These are phyloP conservation scores for Pseudorectes ferrugineus DNA, from an alignment of 2,113 vertebrate species.

Conservation along the genomic window DNA sequence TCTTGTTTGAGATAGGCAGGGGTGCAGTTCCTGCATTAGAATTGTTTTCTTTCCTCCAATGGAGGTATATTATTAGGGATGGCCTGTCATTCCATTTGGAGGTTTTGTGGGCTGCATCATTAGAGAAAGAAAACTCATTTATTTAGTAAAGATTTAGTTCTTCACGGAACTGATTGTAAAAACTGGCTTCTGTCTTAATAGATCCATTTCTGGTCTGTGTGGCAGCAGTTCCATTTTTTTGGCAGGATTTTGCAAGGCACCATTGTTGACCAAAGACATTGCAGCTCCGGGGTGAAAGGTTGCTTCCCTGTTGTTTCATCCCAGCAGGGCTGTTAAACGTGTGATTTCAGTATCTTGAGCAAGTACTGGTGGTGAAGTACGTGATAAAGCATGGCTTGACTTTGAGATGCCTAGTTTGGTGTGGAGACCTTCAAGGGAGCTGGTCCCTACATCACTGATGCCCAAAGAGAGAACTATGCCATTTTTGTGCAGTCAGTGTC, in stretches of 20 bases:
- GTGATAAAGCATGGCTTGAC: neutral
- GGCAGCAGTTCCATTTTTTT: neutral
- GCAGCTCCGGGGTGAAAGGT: neutral
- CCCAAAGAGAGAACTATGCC: neutral
- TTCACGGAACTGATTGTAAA: neutral
- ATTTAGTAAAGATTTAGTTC: neutral
- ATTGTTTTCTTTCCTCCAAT: neutral
- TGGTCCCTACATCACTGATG: neutral
- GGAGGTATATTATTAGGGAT: neutral
- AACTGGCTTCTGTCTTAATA: neutral
- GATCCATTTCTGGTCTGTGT: neutral
- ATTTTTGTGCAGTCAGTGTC: neutral
- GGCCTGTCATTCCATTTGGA: neutral
- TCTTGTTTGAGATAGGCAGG: neutral
- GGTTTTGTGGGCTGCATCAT: neutral
- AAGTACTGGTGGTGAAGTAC: neutral
- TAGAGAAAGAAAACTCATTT: neutral
- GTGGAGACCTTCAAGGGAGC: neutral
- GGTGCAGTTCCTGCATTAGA: neutral
- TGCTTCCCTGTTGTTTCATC: neutral
- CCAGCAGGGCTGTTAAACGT: neutral
- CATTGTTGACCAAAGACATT: fast-evolving
- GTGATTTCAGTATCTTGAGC: neutral
- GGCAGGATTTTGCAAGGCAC: neutral
- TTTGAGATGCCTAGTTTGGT: neutral